phyloP scores from a whole-genome alignment of 53 echinoderm and acorn worm genomes.

The Echinarachnius parma region DNA sequence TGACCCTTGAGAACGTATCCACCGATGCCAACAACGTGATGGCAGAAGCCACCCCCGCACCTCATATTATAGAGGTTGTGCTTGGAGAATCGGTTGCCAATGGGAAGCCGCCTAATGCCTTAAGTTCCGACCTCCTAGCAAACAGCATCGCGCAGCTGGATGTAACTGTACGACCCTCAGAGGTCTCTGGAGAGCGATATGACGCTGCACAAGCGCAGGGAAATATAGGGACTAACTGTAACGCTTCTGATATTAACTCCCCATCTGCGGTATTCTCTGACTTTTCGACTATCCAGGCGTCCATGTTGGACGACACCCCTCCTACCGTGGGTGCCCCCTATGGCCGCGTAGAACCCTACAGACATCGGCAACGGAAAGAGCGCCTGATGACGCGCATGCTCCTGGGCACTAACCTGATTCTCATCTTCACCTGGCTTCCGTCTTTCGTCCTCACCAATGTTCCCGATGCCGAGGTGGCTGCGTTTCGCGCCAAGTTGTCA shows the following conservation, averaged over 20 bases:
- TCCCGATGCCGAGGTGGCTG: slow-evolving; percentile 23
- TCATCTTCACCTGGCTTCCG: slow-evolving; percentile 34
- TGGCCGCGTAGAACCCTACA: neutral
- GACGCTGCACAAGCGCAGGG: neutral
- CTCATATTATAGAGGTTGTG: neutral
- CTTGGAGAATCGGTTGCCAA: neutral
- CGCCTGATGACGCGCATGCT: slow-evolving; percentile 41
- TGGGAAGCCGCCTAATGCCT: neutral
- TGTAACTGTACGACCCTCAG: neutral
- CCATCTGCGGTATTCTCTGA: neutral
- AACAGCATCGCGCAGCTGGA: too few relatives aligned
- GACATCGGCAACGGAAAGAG: slow-evolving; percentile 20
- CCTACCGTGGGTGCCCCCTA: neutral
- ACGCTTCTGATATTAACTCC: too few relatives aligned
- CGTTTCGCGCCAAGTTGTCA: slow-evolving; percentile 17
- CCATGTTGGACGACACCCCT: neutral
- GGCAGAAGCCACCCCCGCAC: neutral
- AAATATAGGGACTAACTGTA: too few relatives aligned
- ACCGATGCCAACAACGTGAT: neutral
- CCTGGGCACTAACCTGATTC: slow-evolving; percentile 20
- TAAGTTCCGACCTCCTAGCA: too few relatives aligned
- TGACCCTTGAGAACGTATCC: neutral
- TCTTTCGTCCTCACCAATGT: slow-evolving; percentile 45
- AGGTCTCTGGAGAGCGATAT: neutral
- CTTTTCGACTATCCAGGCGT: neutral